These are phyloP conservation scores for Popillia japonica DNA, from an alignment of 1,140 invertebrate species.

Conservation along the genomic window DNA sequence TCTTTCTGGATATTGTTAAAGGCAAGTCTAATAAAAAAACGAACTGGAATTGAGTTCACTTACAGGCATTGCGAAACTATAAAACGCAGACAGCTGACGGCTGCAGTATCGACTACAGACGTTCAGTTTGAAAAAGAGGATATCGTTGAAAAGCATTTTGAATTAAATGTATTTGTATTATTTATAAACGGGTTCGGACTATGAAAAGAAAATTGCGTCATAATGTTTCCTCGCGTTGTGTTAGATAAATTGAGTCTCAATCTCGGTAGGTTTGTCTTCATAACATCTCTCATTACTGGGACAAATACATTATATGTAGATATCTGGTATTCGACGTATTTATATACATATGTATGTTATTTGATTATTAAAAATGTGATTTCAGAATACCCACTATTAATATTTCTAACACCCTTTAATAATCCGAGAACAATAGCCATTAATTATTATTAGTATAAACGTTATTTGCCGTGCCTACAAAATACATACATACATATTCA, in stretches of 20 bases:
- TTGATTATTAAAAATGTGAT: neutral
- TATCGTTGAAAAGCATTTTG: conserved; percentile 3
- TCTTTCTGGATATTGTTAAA: conserved; percentile 31
- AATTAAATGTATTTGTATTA: conserved; percentile 30
- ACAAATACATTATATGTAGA: too few relatives aligned
- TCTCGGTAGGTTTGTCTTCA: too few relatives aligned
- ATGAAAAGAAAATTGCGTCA: neutral
- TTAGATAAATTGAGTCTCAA: neutral
- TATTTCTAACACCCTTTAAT: conserved; percentile 6
- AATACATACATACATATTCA: neutral
- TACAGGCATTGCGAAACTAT: conserved; percentile 13
- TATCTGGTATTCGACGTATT: too few relatives aligned
- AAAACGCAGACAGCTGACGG: conserved; percentile 30
- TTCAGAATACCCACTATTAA: neutral
- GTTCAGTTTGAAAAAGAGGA: conserved; percentile 15
- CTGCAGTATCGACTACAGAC: neutral
- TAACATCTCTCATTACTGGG: too few relatives aligned
- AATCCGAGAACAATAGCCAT: neutral
- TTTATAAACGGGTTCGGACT: neutral
- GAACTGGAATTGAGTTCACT: conserved; percentile 32
- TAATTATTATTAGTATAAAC: conserved; percentile 4
- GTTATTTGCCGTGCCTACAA: neutral
- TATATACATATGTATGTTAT: neutral
- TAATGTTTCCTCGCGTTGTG: neutral
- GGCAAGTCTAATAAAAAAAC: conserved; percentile 8